Percentiles rank a stretch among this genome's conserved stretches.
These are phyloP conservation scores for Platypus cylindrus DNA, from an alignment of 2,888 invertebrate species.

Conservation along the genomic window DNA sequence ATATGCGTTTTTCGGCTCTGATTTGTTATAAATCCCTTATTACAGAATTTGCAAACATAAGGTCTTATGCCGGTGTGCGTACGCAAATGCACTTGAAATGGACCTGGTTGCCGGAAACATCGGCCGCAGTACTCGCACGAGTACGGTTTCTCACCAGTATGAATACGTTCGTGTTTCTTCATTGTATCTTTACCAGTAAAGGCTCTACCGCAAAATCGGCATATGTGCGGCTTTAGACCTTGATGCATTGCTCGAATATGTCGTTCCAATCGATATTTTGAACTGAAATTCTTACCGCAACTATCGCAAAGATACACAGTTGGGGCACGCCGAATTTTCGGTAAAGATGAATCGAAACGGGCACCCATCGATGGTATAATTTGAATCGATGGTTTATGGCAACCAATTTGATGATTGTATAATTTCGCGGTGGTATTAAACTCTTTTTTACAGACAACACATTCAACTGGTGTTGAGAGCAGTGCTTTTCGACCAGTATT, in stretches of 20 bases:
- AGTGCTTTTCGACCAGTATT: no score
- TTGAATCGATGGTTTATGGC: conserved; percentile 29
- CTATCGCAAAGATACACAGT: conserved; percentile 23
- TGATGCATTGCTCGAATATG: conserved; percentile 31
- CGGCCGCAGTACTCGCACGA: conserved; percentile 30
- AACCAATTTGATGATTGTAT: conserved; percentile 25
- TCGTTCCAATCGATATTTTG: conserved; percentile 19
- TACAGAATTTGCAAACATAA: conserved; percentile 22
- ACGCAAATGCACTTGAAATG: conserved; percentile 25
- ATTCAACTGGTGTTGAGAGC: conserved; percentile 23
- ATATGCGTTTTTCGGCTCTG: conserved; percentile 11
- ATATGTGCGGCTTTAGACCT: conserved; percentile 37
- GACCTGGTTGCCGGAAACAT: conserved; percentile 26
- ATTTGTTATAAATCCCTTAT: conserved; percentile 21
- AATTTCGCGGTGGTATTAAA: conserved; percentile 34
- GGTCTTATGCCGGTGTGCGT: conserved; percentile 20
- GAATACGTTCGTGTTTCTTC: conserved; percentile 28
- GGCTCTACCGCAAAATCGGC: conserved; percentile 34
- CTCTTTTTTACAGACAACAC: conserved; percentile 40
- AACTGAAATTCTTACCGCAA: conserved; percentile 29
- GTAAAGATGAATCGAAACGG: conserved; percentile 2
- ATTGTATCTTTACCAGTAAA: conserved; percentile 34
- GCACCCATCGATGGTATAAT: conserved; percentile 19
- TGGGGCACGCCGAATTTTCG: neutral
- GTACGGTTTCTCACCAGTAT: conserved; percentile 30